Conservation (phyloP, 2,113 vertebrate genomes). For the Cyphomyrus discorhynchus region DNA sequence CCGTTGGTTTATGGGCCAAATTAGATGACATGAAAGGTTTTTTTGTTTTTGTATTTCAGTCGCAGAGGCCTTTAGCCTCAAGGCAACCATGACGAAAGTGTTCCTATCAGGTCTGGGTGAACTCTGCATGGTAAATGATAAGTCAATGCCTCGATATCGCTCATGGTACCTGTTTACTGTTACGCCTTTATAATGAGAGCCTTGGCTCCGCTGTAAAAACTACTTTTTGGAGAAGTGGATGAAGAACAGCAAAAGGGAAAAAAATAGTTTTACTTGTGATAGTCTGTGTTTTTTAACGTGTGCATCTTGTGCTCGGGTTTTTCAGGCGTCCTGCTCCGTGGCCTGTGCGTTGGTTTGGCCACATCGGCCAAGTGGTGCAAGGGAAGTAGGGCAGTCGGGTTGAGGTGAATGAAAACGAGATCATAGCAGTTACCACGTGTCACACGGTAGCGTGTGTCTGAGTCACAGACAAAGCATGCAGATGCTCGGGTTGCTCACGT, state of each 20-base stretch:
- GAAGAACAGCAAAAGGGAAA: background rate
- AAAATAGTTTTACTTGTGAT: background rate
- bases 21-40: background rate
- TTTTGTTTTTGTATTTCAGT: background rate
- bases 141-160: background rate
- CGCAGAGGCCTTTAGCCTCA: background rate
- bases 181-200: background rate
- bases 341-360: background rate
- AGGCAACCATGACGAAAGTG: background rate
- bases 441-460: background rate
- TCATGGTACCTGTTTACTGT: background rate
- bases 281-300: background rate
- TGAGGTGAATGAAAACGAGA: background rate
- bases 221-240: background rate
- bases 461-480: background rate
- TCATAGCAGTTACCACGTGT: background rate
- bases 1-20: background rate
- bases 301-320: background rate
- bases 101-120: background rate
- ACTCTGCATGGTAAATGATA: background rate
- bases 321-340: background rate
- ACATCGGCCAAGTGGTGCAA: background rate
- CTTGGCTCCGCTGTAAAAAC: background rate
- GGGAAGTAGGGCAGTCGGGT: background rate
- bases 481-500: background rate